Conservation (phyloP, 2,797 vertebrate species). For the Sarcophilus harrisii region DNA sequence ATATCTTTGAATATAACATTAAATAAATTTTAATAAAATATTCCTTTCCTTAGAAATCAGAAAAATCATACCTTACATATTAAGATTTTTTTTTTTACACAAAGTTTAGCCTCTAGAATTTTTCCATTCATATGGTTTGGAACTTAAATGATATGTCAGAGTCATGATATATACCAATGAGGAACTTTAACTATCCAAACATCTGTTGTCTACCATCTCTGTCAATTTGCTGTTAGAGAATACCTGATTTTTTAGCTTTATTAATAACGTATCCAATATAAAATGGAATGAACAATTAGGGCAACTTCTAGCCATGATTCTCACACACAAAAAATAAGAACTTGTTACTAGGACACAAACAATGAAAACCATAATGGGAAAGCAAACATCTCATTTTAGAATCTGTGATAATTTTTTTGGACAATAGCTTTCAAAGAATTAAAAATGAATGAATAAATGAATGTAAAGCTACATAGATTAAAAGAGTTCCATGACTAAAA, state of each 20-base stretch:
- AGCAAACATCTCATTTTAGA: not conserved
- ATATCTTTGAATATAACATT: not conserved
- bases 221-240: not conserved
- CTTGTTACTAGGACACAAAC: not conserved
- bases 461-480: not conserved
- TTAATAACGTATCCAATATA: not conserved
- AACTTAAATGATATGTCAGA: not conserved
- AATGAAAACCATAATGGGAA: not conserved
- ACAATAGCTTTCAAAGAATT: not conserved
- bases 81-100: not conserved
- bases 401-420: not conserved
- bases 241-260: not conserved
- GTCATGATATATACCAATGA: not conserved
- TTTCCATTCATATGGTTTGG: not conserved
- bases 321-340: not conserved
- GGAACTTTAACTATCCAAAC: not conserved
- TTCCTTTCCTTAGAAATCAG: not conserved
- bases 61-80: not conserved
- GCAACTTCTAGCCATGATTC: not conserved
- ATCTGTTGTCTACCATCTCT: not conserved
- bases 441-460: not conserved
- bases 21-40: not conserved
- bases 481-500: not conserved
- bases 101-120: not conserved
- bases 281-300: not conserved